Base-by-base conservation (phyloP, 1,140 invertebrate genomes). In the Matsumurasca onukii region DNA sequence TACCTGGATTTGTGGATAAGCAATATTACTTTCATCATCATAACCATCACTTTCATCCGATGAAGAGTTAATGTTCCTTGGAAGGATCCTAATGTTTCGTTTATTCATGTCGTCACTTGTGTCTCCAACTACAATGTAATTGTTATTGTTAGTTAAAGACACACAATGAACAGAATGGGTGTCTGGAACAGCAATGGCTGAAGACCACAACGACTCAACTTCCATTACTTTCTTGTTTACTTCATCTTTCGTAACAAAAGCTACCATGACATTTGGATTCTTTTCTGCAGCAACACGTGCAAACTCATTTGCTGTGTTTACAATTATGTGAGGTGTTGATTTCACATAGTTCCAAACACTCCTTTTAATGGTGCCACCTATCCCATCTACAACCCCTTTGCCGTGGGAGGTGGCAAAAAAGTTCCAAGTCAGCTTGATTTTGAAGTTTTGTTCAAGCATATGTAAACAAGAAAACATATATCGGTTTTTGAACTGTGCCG, bases 331-430 rank as follows among this genome's bases (percentile, higher is more conserved):
- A 9, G 34, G 34, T 9, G 9, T 55, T 55, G 51, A 5, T 31
- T 31, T 61, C 9, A 61, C 57, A 29, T 31, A 15, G 22, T 61
- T 61, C 57, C 57, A 61, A 9, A 61, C 34, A 3, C 63, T 15
- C n/a, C 65, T 25, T 30, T 70, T 70, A 2, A 68, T 25, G 12
- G 66, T 64, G 12, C 69, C 77, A n/a, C 72, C 72, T 24, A 78
- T 69, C 17, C 72, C 76, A 73, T 78, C 75, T 62, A 71, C 72
- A 20, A 73, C 51, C 13, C 69, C 66, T 70, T 78, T 78, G 0
- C 78, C 75, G 70, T 79, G 77, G 9, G 69, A 57, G n/a, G 76
- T 77, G 2, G 76, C 74, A 71, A 71, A 77, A 70, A 76, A 79
- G 57, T 76, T 63, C 74, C 76, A 78, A 48, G 72, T 70, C 1